phyloP scores from a whole-genome alignment of 2,113 vertebrate genomes.

The Procavia capensis region DNA sequence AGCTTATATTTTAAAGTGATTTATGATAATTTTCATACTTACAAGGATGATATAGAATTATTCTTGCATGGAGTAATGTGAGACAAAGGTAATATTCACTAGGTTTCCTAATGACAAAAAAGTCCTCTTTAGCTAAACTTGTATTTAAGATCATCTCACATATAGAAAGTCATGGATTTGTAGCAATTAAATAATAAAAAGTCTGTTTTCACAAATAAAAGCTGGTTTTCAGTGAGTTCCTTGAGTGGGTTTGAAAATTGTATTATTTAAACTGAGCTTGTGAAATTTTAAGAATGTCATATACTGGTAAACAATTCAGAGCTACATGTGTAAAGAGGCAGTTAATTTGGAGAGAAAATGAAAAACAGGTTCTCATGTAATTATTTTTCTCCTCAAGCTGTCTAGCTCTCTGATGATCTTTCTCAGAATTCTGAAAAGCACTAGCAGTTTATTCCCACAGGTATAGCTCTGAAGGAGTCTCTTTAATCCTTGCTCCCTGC shows the following conservation, averaged over 20 bases:
- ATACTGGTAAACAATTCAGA: constrained; percentile 54
- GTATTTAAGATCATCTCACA: background rate
- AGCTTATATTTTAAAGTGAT: background rate
- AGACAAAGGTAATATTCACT: background rate
- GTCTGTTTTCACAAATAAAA: background rate
- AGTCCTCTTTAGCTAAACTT: background rate
- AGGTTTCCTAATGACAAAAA: background rate
- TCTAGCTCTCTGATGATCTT: background rate
- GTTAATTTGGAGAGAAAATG: constrained; percentile 61
- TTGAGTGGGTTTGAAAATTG: constrained; percentile 46
- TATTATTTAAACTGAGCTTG: constrained; percentile 45
- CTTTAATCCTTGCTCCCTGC: background rate
- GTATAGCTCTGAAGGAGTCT: background rate
- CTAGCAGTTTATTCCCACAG: background rate
- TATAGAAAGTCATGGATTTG: background rate
- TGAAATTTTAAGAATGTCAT: constrained; percentile 60
- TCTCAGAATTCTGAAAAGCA: background rate
- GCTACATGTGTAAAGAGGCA: constrained; percentile 50
- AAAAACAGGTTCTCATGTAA: constrained; percentile 36
- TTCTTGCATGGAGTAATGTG: background rate
- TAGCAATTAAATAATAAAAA: constrained; percentile 22
- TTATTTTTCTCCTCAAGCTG: constrained; percentile 27
- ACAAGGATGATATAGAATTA: background rate
- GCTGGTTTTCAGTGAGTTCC: constrained; percentile 35
- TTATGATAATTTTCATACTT: background rate